Conservation (phyloP, 2,113 vertebrate genomes). For the Tachysurus fulvidraco region DNA sequence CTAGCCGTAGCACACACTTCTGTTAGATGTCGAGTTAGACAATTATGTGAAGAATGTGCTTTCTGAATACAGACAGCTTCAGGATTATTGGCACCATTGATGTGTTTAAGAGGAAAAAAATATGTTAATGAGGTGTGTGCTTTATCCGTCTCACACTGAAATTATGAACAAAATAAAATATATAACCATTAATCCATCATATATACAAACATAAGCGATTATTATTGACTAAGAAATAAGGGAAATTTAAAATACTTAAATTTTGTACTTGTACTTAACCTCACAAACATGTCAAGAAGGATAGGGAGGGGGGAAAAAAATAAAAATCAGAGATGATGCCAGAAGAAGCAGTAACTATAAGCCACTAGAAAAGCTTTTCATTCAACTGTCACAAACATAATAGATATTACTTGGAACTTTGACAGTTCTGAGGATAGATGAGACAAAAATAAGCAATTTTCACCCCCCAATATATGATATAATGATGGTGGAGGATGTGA, state of each 20-base stretch:
- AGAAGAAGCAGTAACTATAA: too few species aligned
- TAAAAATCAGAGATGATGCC: not conserved
- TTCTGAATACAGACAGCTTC: not conserved
- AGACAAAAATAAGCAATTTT: not conserved
- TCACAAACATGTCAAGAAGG: too few species aligned
- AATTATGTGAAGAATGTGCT: not conserved
- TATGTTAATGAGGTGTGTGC: not conserved
- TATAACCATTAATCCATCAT: too few species aligned
- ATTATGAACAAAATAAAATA: not conserved
- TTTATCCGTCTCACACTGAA: not conserved
- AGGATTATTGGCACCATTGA: not conserved
- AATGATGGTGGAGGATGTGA: not conserved
- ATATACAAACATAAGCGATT: too few species aligned
- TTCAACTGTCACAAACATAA: not conserved
- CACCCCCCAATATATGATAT: too few species aligned
- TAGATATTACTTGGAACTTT: not conserved
- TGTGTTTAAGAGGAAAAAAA: not conserved
- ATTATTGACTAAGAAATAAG: too few species aligned
- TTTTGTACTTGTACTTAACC: too few species aligned
- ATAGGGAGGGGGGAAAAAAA: not conserved
- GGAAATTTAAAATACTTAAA: too few species aligned
- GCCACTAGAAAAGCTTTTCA: not conserved
- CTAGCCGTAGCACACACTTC: not conserved
- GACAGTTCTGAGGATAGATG: not conserved
- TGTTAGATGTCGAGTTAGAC: not conserved